These are phyloP conservation scores for Sinocyclocheilus anshuiensis DNA, from an alignment of 2,113 vertebrate species.

Conservation along the genomic window DNA sequence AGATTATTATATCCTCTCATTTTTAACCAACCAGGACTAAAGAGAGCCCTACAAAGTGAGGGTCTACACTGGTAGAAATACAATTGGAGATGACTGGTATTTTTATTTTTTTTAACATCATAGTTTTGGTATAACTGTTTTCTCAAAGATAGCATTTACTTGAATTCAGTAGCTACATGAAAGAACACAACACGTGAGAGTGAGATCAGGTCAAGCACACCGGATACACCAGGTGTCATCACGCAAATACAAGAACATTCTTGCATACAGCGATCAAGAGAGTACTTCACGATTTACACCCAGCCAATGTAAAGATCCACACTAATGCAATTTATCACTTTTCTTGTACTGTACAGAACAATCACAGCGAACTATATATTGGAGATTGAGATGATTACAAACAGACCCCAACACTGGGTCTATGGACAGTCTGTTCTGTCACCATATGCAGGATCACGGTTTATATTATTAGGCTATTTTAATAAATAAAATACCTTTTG, in stretches of 20 bases:
- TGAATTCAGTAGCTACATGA: not conserved
- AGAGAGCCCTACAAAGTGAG: slow-evolving; percentile 53
- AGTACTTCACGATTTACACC: slow-evolving; percentile 44
- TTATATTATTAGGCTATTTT: not conserved
- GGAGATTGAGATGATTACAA: slow-evolving; percentile 38
- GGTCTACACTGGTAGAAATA: slow-evolving; percentile 12
- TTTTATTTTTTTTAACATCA: not conserved
- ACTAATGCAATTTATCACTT: slow-evolving; percentile 37
- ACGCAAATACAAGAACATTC: not conserved
- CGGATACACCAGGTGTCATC: slow-evolving; percentile 29
- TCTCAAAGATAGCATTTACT: slow-evolving; percentile 11
- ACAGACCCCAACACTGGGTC: not conserved
- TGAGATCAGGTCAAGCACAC: slow-evolving; percentile 10
- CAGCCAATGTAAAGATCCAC: slow-evolving; percentile 14
- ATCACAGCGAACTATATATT: slow-evolving; percentile 49
- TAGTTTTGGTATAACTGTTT: not conserved
- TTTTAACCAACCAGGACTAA: slow-evolving; percentile 66
- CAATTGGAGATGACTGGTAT: not conserved
- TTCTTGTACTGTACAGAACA: slow-evolving; percentile 47
- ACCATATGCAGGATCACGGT: not conserved
- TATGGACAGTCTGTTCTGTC: not conserved
- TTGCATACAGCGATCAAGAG: slow-evolving; percentile 26
- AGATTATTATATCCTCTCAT: slow-evolving; percentile 59
- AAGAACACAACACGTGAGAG: slow-evolving; percentile 22
- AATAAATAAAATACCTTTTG: slow-evolving; percentile 17